Evolutionary conservation across 2,797 vertebrate species (phyloP), one percentile per base, ranked within the genome.

Genomic region (Rhabdomys pumilio): DNA sequence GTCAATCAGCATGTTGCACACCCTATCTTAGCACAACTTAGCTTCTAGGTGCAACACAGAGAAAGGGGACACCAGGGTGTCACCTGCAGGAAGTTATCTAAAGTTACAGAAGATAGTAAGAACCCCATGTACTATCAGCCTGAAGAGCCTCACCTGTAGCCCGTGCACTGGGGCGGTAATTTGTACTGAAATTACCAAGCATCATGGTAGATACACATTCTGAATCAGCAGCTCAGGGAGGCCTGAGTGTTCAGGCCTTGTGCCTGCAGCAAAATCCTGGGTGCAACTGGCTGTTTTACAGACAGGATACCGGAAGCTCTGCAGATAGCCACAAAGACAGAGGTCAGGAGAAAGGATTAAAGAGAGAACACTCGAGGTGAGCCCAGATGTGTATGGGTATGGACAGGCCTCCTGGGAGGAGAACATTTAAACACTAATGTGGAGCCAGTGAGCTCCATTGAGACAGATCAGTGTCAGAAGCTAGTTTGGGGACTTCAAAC

Each of bases 1-100:
- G 79, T 95, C 95, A 96, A 80, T 96, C 96, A 96, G 59, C 55
- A 38, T 89, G 20, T 81, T 10, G 11, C 50, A 65, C 19, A 15
- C 59, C 44, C 90, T 29, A 0, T 89, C 72, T 85, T 41, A 94
- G 77, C 59, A 69, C 95, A 44, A 3, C 83, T 95, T 83, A 61
- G 95, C 50, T 91, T 91, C 69, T 55, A 81, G 89, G 57, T 88
- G 19, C 69, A 95, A 61, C 29, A n/a, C 10, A 29, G 38, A 76
- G 90, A 75, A 84, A 57, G 53, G 47, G 15, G 65, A 24, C 65
- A 53, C 59, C 29, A 55, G 81, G 72, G 57, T 83, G 73, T 97
- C 61, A 55, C 67, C 12, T 73, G 91, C 79, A 47, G 80, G 82
- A 95, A 93, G 63, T 22, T 76, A 38, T 38, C 88, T 67, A 69